phyloP scores from a whole-genome alignment of 1,140 invertebrate genomes.

The roundworm (Caenorhabditis elegans) region WBcel235 BX284606.5:6236501-6237000 shows the following conservation, averaged over 20 bases:
- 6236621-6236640: background rate
- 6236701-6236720: constrained; percentile 24
- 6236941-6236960: constrained; percentile 23
- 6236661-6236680: background rate
- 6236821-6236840: background rate
- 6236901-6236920: constrained; percentile 22
- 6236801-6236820: constrained; percentile 11
- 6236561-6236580: constrained; percentile 13
- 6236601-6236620: no score
- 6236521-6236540: constrained; percentile 13
- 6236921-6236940: constrained; percentile 22
- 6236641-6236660: background rate
- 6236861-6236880: constrained; percentile 9
- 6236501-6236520: background rate
- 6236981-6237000: background rate
- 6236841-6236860: constrained; percentile 27
- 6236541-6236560: no score
- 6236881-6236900: background rate
- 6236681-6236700: background rate
- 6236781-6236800: background rate
- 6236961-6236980: background rate
- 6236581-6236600: background rate
- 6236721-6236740: constrained; percentile 3
- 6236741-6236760: background rate
- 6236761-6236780: background rate